phyloP scores from a whole-genome alignment of 92 coral and sea anemone genomes.

The Isaurus tuberculatus region DNA sequence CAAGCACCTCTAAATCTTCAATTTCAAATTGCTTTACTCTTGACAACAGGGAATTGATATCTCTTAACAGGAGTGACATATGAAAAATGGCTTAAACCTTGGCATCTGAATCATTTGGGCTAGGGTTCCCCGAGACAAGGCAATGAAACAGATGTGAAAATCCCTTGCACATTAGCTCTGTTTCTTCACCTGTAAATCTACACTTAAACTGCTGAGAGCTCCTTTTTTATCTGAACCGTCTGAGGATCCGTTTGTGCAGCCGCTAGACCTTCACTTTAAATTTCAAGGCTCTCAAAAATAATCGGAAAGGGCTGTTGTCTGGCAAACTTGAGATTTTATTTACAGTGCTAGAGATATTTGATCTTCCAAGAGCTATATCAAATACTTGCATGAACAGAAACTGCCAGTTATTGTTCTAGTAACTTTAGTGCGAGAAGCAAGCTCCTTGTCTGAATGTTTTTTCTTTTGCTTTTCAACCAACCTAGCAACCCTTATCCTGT shows the following conservation, averaged over 20 bases:
- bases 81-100: conserved; percentile 7
- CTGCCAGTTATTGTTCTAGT: conserved; percentile 62
- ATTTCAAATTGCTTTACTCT: conserved; percentile 5
- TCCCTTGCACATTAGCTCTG: conserved; percentile 49
- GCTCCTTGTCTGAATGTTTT: conserved; percentile 44
- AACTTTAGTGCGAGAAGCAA: conserved; percentile 50
- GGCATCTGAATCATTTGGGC: conserved; percentile 24
- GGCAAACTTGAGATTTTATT: conserved; percentile 42
- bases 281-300: conserved; percentile 50
- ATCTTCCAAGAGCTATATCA: conserved; percentile 43
- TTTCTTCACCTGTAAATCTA: conserved; percentile 62
- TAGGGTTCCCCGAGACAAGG: conserved; percentile 12
- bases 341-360: conserved; percentile 44
- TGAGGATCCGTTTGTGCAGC: conserved; percentile 54
- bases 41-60: conserved; percentile 37
- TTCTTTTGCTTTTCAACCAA: conserved; percentile 44
- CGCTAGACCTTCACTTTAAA: conserved; percentile 45
- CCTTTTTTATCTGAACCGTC: conserved; percentile 56
- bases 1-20: conserved; percentile 15
- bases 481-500: conserved; percentile 40
- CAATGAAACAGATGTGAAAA: conserved; percentile 35
- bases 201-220: conserved; percentile 36
- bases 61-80: conserved; percentile 21
- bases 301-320: conserved; percentile 37
- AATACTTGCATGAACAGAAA: conserved; percentile 45